Percentiles rank a stretch among this genome's conserved stretches.
Evolutionary conservation across 1,140 invertebrate genomes (phyloP).

Genomic region (Akabosia matsudoensis): DNA sequence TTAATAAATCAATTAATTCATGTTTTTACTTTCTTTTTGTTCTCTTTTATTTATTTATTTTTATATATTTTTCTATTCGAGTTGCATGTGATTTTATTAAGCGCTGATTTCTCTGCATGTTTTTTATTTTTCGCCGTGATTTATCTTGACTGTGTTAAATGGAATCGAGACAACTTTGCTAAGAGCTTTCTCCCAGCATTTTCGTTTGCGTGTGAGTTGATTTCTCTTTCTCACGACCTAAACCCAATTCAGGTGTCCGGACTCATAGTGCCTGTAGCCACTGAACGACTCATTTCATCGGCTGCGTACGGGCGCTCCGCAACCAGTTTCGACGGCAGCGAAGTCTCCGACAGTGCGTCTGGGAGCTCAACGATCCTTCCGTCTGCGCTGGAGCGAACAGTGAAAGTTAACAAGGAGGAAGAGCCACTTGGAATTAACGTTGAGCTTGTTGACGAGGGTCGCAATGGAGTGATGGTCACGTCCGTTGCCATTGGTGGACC

Average conservation of each 20-base stretch:
- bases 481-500: slow-evolving; percentile 57
- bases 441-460: slow-evolving; percentile 60
- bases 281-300: slow-evolving; percentile 49
- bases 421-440: slow-evolving; percentile 60
- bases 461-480: slow-evolving; percentile 65
- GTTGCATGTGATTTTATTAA: no score
- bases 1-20: background rate
- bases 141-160: no score
- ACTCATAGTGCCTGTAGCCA: slow-evolving; percentile 50
- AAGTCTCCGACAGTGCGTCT: slow-evolving; percentile 44
- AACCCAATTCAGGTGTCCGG: slow-evolving; percentile 2
- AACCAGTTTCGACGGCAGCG: slow-evolving; percentile 24
- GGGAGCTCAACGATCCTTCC: slow-evolving; percentile 52
- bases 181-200: no score
- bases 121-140: no score
- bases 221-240: slow-evolving; percentile 18
- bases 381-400: slow-evolving; percentile 58
- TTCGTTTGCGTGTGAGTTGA: background rate
- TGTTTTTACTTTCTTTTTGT: background rate
- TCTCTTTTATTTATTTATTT: no score
- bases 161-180: no score
- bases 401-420: slow-evolving; percentile 61
- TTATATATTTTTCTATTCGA: no score
- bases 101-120: no score
- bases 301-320: slow-evolving; percentile 29